Conservation (phyloP, 64 coral and sea anemone species). For the Cladopsammia gracilis region DNA sequence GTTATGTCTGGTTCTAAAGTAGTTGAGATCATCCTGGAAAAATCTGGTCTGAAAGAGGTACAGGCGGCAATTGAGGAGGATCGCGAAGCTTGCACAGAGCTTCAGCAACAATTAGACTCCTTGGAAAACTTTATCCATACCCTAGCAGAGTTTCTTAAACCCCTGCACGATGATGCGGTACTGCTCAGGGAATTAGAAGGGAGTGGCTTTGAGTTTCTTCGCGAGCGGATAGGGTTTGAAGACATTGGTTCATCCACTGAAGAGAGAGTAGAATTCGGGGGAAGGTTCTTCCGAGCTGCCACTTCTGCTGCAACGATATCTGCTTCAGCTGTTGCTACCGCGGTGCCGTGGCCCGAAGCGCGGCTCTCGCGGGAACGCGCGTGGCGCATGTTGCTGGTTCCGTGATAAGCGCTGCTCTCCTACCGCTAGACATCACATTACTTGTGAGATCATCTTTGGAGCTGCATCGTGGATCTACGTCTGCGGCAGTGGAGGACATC, state of each 20-base stretch:
- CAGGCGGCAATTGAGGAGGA: conserved; percentile 38
- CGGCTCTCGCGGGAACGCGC: not conserved
- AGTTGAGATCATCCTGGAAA: conserved; percentile 21
- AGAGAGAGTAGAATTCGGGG: conserved; percentile 12
- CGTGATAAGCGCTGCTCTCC: conserved; percentile 7
- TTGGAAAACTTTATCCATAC: conserved; percentile 1
- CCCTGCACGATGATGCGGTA: not conserved
- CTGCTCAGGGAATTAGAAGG: conserved; percentile 11
- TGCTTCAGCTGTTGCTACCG: not conserved
- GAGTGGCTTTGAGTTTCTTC: not conserved
- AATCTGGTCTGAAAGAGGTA: conserved; percentile 21
- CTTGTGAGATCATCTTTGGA: conserved; percentile 45
- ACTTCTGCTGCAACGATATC: conserved; percentile 5
- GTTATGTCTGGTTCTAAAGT: conserved; percentile 50
- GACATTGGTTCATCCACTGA: not conserved
- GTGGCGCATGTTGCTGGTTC: conserved; percentile 32
- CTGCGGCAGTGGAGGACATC: conserved; percentile 32
- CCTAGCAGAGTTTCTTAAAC: conserved; percentile 11
- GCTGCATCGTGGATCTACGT: conserved; percentile 43
- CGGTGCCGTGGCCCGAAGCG: not conserved
- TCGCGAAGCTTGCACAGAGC: not conserved
- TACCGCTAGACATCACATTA: conserved; percentile 34
- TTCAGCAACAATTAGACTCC: not conserved
- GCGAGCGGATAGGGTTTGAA: not conserved
- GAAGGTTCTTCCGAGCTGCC: not conserved